Evolutionary conservation across 2,888 invertebrate genomes (phyloP), one percentile per base, ranked within the genome.

Genomic region (Tenthredo mesomela): DNA sequence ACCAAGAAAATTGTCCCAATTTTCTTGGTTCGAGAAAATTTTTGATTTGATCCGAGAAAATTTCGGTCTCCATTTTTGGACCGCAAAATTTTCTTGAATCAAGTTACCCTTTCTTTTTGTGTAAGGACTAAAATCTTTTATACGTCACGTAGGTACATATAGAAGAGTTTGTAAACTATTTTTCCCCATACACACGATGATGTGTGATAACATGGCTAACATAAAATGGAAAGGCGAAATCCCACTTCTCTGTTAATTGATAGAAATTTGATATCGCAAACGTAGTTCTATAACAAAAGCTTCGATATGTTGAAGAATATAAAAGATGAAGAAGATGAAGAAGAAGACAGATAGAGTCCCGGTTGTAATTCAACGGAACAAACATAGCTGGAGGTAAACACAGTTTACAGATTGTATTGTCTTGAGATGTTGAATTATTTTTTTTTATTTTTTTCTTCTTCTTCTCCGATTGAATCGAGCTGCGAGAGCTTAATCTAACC

Each of bases 371-470:
- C n/a, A 54, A n/a, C 6, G n/a, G 54, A 54, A 54, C 54, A 54
- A 54, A 54, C 54, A 54, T n/a, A n/a, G 54, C n/a, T 1, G 18
- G n/a, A 54, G n/a, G n/a, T 54, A 54, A 54, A 54, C 54, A 54
- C 54, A 54, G 54, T 54, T 54, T 54, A 54, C 54, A n/a, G n/a
- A 54, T n/a, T 54, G 54, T n/a, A 54, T 54, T 54, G n/a, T 54
- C 54, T 54, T 0, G 5, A 50, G 50, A 50, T 50, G n/a, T 54
- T n/a, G 54, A n/a, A n/a, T n/a, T n/a, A n/a, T n/a, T n/a, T n/a
- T n/a, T n/a, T 54, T 54, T 18, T 47, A 12, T 47, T 47, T 47
- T 47, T 47, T 47, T 47, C 15, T 47, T 47, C 15, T 50, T 50
- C 50, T 10, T 50, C 54, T 54, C n/a, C 54, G 54, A 54, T n/a